Evolutionary conservation across 2,113 vertebrate species (phyloP), one percentile per base, ranked within the genome.

Genomic region (Syngnathus typhle): DNA sequence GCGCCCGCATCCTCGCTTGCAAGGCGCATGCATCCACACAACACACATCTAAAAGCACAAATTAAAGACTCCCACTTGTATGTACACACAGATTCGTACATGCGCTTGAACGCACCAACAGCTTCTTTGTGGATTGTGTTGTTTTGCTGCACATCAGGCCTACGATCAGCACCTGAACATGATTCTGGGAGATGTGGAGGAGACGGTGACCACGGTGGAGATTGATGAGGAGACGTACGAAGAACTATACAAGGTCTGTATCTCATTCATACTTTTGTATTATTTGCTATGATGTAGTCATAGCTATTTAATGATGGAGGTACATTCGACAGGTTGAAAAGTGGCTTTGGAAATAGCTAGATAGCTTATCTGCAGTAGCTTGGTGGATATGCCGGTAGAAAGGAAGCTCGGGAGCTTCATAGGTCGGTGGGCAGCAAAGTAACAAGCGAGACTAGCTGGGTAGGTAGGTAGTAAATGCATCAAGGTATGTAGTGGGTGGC

Each of bases 111-210:
- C 41, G 9, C 44, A 52, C 12, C 12, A 16, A 49, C 43, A 15
- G n/a, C 15, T 7, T 8, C 2, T 63, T 39, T 41, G 51, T 32
- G 1, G 38, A 32, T 4, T 4, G 2, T 56, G 11, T n/a, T 62
- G 4, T 62, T 44, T 16, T 44, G 12, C 11, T n/a, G 18, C 3
- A 11, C 3, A 21, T 64, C 6, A 99, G 96, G 97, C 97, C 0
- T 99, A 99, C 56, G 97, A 99, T 85, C 97, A 99, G 71, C 97
- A 99, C 76, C 91, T 99, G 85, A 99, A 99, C 87, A 99, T 99
- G 97, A 99, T 99, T 77, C 83, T 99, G 73, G 96, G 97, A 4
- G 97, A 98, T 51, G 96, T 99, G 56, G 97, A 99, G 86, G 96
- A 99, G 88, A 99, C 97, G 0, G 97, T 99, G 71, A 99, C 97